Conservation (phyloP, 2,888 invertebrate genomes). For the Operophtera brumata region DNA sequence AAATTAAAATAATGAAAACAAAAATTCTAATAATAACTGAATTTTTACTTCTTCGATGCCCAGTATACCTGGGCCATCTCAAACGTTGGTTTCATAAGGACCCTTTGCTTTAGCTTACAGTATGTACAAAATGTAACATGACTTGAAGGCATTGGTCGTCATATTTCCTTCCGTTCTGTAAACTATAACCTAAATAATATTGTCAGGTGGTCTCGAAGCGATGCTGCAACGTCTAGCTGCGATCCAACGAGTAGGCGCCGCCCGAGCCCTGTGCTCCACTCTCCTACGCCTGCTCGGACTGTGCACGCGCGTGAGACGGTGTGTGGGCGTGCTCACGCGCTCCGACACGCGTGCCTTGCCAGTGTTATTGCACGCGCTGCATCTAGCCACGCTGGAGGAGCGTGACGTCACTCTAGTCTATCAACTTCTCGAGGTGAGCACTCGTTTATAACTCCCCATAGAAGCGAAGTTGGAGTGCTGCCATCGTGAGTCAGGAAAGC, state of each 20-base stretch:
- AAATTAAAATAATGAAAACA: too few species aligned
- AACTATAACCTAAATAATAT: neutral
- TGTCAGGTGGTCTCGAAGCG: slow-evolving; percentile 82
- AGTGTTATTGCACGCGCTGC: slow-evolving; percentile 91
- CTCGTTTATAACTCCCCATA: neutral
- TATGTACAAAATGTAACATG: too few species aligned
- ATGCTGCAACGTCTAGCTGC: slow-evolving; percentile 93
- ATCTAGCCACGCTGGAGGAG: slow-evolving; percentile 82
- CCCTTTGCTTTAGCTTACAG: too few species aligned
- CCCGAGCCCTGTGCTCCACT: slow-evolving; percentile 93
- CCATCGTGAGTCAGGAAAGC: too few species aligned
- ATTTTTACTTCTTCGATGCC: too few species aligned
- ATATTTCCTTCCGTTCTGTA: too few species aligned
- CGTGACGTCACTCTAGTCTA: slow-evolving; percentile 89
- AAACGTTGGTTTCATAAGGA: too few species aligned
- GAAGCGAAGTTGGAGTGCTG: too few species aligned
- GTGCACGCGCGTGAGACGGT: slow-evolving; percentile 93
- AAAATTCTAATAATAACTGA: too few species aligned
- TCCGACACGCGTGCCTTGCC: slow-evolving; percentile 92
- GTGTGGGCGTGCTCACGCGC: slow-evolving; percentile 93
- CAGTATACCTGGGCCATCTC: too few species aligned
- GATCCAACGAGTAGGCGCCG: slow-evolving; percentile 91
- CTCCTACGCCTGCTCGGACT: slow-evolving; percentile 93
- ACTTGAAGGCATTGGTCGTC: too few species aligned
- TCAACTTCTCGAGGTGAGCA: slow-evolving; percentile 88